Evolutionary conservation across 2,113 vertebrate species (phyloP), one percentile per base, ranked within the genome.

Genomic region (Oryzias curvinotus): DNA sequence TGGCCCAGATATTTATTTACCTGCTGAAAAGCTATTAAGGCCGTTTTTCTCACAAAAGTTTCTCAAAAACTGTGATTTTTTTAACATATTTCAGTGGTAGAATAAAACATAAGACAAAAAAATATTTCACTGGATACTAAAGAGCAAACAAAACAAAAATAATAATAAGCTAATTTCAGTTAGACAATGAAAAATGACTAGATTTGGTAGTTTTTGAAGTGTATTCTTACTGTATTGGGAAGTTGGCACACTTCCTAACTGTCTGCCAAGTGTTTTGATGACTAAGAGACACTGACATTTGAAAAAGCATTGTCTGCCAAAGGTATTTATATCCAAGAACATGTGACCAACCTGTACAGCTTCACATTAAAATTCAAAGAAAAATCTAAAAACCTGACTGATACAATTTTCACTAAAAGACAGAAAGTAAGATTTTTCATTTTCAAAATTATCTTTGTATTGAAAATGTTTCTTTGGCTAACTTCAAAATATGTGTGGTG

Each of bases 1-100:
- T 71, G 45, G 28, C 46, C 60, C 16, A 68, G 50, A 68, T 59
- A 67, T 67, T 68, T 67, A 18, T 77, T 47, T 65, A 12, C 54
- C 52, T 51, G 54, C 45, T 43, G 45, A 53, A 67, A 65, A n/a
- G 12, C 19, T 8, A 10, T 64, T 58, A 49, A 21, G 62, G 14
- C 43, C 49, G 3, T 3, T 44, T 54, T 57, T 36, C 59, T 72
- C 36, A 7, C 16, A 30, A 3, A 49, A 61, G 28, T 41, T 45
- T 51, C 47, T 66, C 61, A 49, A 18, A 50, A 51, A 63, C 30
- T 42, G 19, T 43, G 21, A 14, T 42, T 14, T 44, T 44, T 53
- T 44, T 46, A 23, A 19, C 18, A 21, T 44, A 59, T 52, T 45
- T 4, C 14, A 45, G 42, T 45, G 4, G 13, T 8, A 8, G 42